phyloP scores from a whole-genome alignment of 1,140 invertebrate genomes.

The Lanistes nyassanus region DNA sequence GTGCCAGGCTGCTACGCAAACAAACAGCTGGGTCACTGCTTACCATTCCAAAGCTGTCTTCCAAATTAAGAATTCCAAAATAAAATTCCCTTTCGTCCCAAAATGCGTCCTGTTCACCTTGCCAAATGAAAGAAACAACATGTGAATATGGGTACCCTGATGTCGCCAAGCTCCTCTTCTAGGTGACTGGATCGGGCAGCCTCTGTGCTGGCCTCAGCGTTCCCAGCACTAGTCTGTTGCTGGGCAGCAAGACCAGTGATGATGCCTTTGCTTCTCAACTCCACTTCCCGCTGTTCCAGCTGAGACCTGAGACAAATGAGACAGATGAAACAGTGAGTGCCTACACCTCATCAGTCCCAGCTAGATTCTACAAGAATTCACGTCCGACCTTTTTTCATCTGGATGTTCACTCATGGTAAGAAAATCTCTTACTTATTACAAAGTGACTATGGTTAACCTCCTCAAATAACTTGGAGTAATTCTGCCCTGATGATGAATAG shows the following conservation, averaged over 20 bases:
- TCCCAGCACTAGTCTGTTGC: slow-evolving; percentile 53
- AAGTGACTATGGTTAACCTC: not conserved
- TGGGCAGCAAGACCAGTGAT: slow-evolving; percentile 55
- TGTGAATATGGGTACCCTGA: slow-evolving; percentile 47
- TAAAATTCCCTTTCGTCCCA: no score
- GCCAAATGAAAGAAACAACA: not conserved
- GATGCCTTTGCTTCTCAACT: slow-evolving; percentile 52
- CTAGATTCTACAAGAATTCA: not conserved
- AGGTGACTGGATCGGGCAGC: slow-evolving; percentile 51
- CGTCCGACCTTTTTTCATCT: not conserved
- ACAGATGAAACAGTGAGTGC: not conserved
- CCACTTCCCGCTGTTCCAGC: slow-evolving; percentile 50
- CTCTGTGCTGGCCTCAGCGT: slow-evolving; percentile 43
- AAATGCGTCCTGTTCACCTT: no score
- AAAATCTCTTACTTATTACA: not conserved
- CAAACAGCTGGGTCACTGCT: no score
- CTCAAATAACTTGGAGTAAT: not conserved
- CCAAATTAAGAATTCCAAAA: no score
- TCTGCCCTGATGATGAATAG: no score
- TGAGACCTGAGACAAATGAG: slow-evolving; percentile 37
- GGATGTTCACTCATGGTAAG: not conserved
- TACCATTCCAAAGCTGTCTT: no score
- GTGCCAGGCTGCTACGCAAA: no score
- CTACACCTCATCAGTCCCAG: not conserved
- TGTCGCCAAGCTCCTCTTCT: slow-evolving; percentile 52